Evolutionary conservation across 2,797 vertebrate genomes (phyloP).

Genomic region (Pangasius djambal): DNA sequence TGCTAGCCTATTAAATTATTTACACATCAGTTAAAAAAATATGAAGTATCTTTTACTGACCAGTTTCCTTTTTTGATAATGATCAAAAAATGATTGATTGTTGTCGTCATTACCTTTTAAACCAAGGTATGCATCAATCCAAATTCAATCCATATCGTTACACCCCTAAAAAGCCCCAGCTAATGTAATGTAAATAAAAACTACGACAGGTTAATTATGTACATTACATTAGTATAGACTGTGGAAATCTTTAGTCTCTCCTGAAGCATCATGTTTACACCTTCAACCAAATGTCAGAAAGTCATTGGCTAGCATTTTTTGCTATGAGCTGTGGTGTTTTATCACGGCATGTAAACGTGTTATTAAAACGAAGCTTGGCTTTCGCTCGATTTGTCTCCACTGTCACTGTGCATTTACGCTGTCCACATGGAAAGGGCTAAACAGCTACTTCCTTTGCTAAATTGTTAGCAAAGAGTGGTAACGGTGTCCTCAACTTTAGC

Average conservation of each 20-base stretch:
- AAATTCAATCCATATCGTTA: background rate
- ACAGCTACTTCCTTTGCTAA: too few species aligned
- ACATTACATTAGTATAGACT: background rate
- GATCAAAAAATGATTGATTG: background rate
- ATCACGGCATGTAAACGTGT: too few species aligned
- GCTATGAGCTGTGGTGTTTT: too few species aligned
- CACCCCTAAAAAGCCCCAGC: background rate
- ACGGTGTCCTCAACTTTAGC: background rate
- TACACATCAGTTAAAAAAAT: background rate
- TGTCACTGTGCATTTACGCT: background rate
- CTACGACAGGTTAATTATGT: background rate
- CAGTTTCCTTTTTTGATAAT: background rate
- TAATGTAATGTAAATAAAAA: background rate
- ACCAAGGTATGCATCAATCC: background rate
- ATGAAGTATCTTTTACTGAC: background rate
- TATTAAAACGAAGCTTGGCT: too few species aligned
- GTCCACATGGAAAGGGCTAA: too few species aligned
- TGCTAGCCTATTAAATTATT: background rate
- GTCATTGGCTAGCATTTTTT: background rate
- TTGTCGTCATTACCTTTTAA: background rate
- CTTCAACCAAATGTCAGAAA: background rate
- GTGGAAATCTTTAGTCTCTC: background rate
- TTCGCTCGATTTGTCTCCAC: background rate
- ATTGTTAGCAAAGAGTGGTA: background rate
- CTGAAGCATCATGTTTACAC: background rate